Evolutionary conservation across 2,888 invertebrate species (phyloP).

Genomic region (Nephrotoma flavescens): DNA sequence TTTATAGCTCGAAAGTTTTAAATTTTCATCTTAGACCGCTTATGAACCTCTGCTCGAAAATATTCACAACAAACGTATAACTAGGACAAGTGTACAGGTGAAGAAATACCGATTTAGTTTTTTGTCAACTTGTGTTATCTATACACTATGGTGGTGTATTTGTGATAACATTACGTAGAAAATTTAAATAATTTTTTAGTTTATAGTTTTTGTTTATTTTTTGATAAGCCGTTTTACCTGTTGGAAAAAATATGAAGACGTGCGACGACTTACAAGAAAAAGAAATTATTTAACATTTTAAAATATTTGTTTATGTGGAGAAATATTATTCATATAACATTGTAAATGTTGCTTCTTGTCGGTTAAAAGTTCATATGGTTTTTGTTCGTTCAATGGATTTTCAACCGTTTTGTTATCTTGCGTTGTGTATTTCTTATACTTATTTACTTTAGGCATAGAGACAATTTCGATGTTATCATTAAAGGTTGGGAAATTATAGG

Average conservation of each 20-base stretch:
- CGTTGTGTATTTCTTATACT: neutral
- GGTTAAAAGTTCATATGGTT: neutral
- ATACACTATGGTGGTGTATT: neutral
- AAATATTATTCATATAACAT: neutral
- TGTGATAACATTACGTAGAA: neutral
- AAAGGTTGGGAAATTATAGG: neutral
- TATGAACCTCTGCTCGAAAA: neutral
- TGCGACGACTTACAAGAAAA: neutral
- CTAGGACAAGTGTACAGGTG: neutral
- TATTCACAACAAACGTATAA: neutral
- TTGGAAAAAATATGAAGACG: neutral
- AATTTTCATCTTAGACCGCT: neutral
- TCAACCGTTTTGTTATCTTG: neutral
- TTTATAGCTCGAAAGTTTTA: neutral
- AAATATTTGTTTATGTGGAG: neutral
- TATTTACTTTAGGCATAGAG: neutral
- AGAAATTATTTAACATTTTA: neutral
- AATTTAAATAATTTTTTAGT: neutral
- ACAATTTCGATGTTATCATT: neutral
- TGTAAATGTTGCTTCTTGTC: neutral
- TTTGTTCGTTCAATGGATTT: neutral
- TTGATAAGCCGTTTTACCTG: neutral
- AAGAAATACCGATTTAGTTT: neutral
- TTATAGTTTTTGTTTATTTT: neutral
- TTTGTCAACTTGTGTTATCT: neutral